A percentile compares a stretch with the other conserved stretches of the same genome.
These are phyloP conservation scores for Stratiomys singularior DNA, from an alignment of 2,888 invertebrate species.

Conservation along the genomic window DNA sequence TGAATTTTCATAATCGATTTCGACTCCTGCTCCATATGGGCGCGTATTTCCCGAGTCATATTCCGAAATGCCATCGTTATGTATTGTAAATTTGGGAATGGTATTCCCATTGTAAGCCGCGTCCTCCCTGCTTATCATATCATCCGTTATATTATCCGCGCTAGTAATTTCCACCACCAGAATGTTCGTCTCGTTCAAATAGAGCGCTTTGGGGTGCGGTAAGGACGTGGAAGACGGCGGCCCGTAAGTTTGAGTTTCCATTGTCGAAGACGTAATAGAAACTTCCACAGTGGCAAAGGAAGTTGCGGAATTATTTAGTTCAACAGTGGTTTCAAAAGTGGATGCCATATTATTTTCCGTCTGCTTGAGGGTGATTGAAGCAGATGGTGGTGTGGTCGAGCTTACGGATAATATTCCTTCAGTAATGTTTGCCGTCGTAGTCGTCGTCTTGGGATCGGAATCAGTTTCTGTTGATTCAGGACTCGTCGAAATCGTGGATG, in stretches of 20 bases:
- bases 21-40: constrained; percentile 22
- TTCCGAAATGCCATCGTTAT: constrained; percentile 48
- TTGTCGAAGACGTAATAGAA: background rate
- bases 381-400: constrained; percentile 6
- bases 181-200: constrained; percentile 59
- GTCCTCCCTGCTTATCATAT: constrained; percentile 55
- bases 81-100: constrained; percentile 50
- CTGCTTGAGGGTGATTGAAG: background rate
- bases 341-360: background rate
- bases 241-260: background rate
- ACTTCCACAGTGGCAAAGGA: constrained; percentile 8
- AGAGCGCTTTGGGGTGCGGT: background rate
- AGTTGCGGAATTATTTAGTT: constrained; percentile 12
- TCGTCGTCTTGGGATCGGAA: background rate
- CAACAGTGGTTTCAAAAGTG: background rate
- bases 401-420: background rate
- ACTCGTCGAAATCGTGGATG: background rate
- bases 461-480: constrained; percentile 4
- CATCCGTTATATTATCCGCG: constrained; percentile 58
- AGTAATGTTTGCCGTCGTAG: background rate
- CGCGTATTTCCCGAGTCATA: constrained; percentile 43
- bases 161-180: constrained; percentile 63
- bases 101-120: constrained; percentile 54
- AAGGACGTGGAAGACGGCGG: background rate
- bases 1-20: constrained; percentile 45